Evolutionary conservation across 2,797 vertebrate species (phyloP), one percentile per base, ranked within the genome.

Genomic region (Poliocrania exsul): DNA sequence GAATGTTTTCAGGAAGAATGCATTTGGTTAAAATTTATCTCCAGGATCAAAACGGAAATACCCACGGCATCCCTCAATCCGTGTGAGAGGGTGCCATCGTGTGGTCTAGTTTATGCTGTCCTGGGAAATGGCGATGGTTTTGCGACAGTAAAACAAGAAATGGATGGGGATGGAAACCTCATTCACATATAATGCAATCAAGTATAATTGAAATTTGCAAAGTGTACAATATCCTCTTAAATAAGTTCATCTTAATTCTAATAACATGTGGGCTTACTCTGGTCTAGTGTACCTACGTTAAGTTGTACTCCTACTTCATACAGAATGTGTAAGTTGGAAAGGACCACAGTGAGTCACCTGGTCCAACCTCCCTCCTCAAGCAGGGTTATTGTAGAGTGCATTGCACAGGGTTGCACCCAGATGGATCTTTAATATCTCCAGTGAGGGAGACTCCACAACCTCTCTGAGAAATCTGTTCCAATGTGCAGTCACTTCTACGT

Each of bases 31-130:
- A 70, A 38, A 9, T 35, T 33, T 26, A 12, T 29, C 33, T 66
- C 11, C 25, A 9, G 9, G 46, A 70, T 37, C 8, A 6, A 16
- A 74, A 12, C 0, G 3, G 1, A 0, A 1, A 7, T 5, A 23
- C 3, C 21, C 18, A 1, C 3, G 9, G 2, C 10, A 3, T 0
- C 9, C 11, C 18, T n/a, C 51, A 28, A 47, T 54, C 38, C 6
- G 1, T 8, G 47, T 71, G 73, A 61, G 71, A 93, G 85, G 18
- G 93, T 65, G 91, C 91, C 98, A 96, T 69, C 97, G 95, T 25
- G 92, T 97, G 97, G 95, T 70, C 53, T 12, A 6, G 26, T 26
- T 46, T 8, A 4, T 13, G 6, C 25, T 11, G 60, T 12, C 40
- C 40, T 13, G 12, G 35, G 31, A 44, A 60, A 46, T 3, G 3